A percentile compares a stretch with the other conserved stretches of the same genome.
These are phyloP conservation scores for Drosophila mimica DNA, from an alignment of 2,888 invertebrate species.

Conservation along the genomic window DNA sequence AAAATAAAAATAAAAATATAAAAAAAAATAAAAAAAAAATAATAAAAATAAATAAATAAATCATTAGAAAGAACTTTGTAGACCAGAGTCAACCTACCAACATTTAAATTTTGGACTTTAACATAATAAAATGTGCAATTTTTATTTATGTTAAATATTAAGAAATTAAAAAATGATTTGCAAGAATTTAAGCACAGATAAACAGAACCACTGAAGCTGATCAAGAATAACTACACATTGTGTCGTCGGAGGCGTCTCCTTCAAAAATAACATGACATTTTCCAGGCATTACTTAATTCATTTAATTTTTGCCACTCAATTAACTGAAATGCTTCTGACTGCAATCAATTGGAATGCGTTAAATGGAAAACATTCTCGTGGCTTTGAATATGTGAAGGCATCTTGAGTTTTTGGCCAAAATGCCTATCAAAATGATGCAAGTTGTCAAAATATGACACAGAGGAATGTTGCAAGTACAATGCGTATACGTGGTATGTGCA, in stretches of 20 bases:
- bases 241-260: too few relatives aligned
- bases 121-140: background rate
- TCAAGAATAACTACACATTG: background rate
- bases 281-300: background rate
- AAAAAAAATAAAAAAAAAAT: too few relatives aligned
- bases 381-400: background rate
- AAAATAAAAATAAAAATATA: too few relatives aligned
- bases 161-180: too few relatives aligned
- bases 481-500: conserved; percentile 30
- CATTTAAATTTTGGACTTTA: background rate
- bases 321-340: too few relatives aligned
- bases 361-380: background rate
- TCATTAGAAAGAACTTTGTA: background rate
- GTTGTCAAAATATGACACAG: background rate
- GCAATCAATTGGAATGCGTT: too few relatives aligned
- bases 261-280: background rate
- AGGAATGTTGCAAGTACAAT: conserved; percentile 14
- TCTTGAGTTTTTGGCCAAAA: background rate
- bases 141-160: background rate
- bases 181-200: too few relatives aligned
- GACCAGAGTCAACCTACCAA: background rate
- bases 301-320: too few relatives aligned
- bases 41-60: background rate
- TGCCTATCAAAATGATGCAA: background rate
- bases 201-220: background rate